Base-by-base conservation (phyloP, 2,113 vertebrate genomes). In the Henicopernis longicauda region DNA sequence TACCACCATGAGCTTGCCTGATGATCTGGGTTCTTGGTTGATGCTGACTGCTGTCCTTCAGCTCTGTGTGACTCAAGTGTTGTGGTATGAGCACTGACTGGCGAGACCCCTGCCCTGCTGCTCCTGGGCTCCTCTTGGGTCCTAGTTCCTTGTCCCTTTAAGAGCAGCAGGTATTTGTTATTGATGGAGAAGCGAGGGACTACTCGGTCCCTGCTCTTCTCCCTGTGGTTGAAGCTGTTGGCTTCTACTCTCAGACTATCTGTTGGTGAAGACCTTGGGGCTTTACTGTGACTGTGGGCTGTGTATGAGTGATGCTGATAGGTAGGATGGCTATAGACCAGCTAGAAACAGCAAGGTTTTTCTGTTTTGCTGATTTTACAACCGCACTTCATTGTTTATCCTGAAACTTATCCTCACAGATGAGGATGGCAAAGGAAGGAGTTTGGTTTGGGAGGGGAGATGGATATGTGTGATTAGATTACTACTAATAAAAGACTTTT, bases 1-100 rank as follows among this genome's bases (percentile, higher is more conserved):
- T 34, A 1, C 42, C 2, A 1, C 3, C 0, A 0, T 31, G 21
- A 79, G 5, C 5, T 58, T 63, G 8, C 18, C 5, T 42, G 32
- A 2, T 67, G 20, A 22, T 14, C 6, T 54, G 23, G 4, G 5
- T 31, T 58, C 14, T 54, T 76, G 2, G 21, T 31, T 72, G 47
- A 11, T 69, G 27, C 12, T 62, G 36, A 7, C 18, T 82, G 45
- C 15, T 71, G 14, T 34, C 3, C 25, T 38, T 40, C 25, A 59
- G 66, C 47, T 40, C 9, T 74, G 12, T 6, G 23, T 54, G 21
- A 10, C 15, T 65, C 3, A 2, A 25, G 4, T 77, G 5, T 20
- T 40, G 13, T 27, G 13, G 14, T 50, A 13, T 45, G 27, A 79
- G 8, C 8, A 10, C 14, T 82, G 42, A 36, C 9, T 71, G 25